Evolutionary conservation across 2,797 vertebrate species (phyloP), one percentile per base, ranked within the genome.

Genomic region (Rhabdophis nuchalis): DNA sequence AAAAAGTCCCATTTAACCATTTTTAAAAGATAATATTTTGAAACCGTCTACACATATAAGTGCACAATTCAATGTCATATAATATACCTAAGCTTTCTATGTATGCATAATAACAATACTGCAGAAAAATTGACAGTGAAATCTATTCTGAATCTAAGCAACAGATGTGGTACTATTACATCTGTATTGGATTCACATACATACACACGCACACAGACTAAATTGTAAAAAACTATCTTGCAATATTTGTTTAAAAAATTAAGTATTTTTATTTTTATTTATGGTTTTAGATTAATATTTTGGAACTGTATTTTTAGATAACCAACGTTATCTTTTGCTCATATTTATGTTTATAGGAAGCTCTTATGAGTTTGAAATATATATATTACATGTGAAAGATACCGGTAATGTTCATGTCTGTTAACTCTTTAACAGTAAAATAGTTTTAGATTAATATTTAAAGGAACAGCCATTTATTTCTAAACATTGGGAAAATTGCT

Each of bases 391-490:
- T 56, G 93, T 56, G 29, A 57, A 32, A 91, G 86, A 93, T 91
- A 89, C 13, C 85, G 85, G 1, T n/a, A 58, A 93, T 87, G 32
- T 86, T 53, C 57, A 57, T 89, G 85, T 61, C 91, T 93, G 12
- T 91, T 85, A 94, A 92, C 94, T n/a, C 86, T 23, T 82, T 88
- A 91, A 53, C 41, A 93, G 54, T 91, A 91, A 92, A 95, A 32
- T 90, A 61, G 93, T 77, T 68, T 92, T 93, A 93, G 53, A 32
- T 92, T 95, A 93, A 88, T 91, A 94, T 93, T 93, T 89, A 93
- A 95, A 96, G 91, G 92, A 95, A 95, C 89, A 95, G 54, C 18
- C 60, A 90, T 96, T 92, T 95, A 88, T 96, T 96, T 96, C 94
- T 95, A 95, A 14, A 94, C 58, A 29, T 85, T 94, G 95, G 94